Percentiles rank a stretch among this genome's conserved stretches.
Conservation (phyloP, 2,113 vertebrate genomes). For the Paradoxurus hermaphroditus region DNA sequence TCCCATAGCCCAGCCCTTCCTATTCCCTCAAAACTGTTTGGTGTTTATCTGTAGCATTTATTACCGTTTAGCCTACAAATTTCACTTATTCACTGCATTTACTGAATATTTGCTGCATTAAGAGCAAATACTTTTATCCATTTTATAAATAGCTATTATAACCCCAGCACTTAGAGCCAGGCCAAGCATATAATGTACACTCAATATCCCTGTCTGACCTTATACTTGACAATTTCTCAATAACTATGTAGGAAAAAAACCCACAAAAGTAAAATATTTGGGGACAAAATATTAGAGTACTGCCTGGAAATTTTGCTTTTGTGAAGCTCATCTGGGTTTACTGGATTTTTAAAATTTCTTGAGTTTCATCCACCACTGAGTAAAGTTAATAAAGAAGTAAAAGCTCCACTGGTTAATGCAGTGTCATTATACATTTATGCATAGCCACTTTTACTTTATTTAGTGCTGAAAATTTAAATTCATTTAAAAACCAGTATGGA, state of each 20-base stretch:
- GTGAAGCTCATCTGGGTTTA: neutral
- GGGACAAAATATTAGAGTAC: neutral
- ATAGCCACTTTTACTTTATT: conserved; percentile 10
- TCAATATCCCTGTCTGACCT: neutral
- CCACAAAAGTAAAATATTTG: neutral
- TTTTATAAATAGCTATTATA: neutral
- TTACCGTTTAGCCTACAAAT: neutral
- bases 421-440: neutral
- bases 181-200: fast-evolving
- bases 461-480: conserved; percentile 18
- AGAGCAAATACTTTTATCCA: neutral
- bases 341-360: neutral
- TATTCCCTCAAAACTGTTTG: neutral
- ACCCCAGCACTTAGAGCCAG: neutral
- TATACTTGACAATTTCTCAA: neutral
- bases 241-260: neutral
- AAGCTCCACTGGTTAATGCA: neutral
- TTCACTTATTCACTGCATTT: neutral
- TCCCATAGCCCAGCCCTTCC: neutral
- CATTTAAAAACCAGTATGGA: neutral
- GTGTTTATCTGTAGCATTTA: neutral
- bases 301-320: neutral
- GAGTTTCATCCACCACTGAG: conserved; percentile 19
- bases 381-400: conserved; percentile 50
- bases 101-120: neutral